Base-by-base conservation (phyloP, 2,113 vertebrate genomes). In the Mandrillus leucophaeus region DNA sequence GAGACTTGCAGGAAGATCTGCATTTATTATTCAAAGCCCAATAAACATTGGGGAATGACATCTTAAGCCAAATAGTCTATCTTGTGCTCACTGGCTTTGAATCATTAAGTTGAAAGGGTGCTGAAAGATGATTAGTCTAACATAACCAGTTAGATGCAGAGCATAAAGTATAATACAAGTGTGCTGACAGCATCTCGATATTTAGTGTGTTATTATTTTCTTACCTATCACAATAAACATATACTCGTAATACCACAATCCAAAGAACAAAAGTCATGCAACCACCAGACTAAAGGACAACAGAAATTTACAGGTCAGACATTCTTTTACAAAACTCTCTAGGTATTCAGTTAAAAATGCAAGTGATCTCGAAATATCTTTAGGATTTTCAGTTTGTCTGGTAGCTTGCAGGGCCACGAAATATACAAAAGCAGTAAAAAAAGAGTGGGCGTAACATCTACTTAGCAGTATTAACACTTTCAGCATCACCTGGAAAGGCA, bases 11-110 rank as follows among this genome's bases (percentile, higher is more conserved):
- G 17, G 18, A 95, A 82, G 30, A 59, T 35, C 38, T 35, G 55
- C 43, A 95, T 94, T 90, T 92, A 95, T 96, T 97, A 90, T 73
- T 97, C 40, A 90, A 79, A 88, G 89, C n/a, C 10, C 50, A 85
- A 43, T 90, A 90, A 92, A 82, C 92, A 82, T 38, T 25, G 16
- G 13, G 1, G 72, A 90, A 86, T 88, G 79, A 25, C 27, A 82
- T 72, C 22, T 72, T 66, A 66, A 23, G 13, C 64, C 93, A 38
- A 88, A 61, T 55, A 59, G 30, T 75, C 83, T 79, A 45, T 14
- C 68, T 79, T 95, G 13, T 81, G 11, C 35, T 90, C 88, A 84
- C 8, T 76, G 61, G 16, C 13, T 92, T 97, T 93, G 45, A 90
- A 93, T 66, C 59, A 35, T 35, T 35, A 83, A 72, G 35, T 30